Percentiles rank a stretch among this genome's conserved stretches.
Conservation (phyloP, 2,797 vertebrate species). For the Galagoides demidoff region DNA sequence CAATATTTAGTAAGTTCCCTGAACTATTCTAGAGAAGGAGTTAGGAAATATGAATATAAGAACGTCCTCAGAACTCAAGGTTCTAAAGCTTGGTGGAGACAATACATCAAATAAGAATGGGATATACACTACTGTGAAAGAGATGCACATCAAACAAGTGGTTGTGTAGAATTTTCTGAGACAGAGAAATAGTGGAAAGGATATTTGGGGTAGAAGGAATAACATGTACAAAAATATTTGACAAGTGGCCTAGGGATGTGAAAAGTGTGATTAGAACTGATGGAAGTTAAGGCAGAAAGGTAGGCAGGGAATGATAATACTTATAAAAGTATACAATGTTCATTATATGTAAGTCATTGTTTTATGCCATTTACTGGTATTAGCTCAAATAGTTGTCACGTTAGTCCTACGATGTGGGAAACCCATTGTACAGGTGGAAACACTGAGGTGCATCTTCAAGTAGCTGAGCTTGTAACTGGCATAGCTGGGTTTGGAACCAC, state of each 20-base stretch:
- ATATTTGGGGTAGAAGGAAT: not conserved
- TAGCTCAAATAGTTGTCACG: not conserved
- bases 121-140: not conserved
- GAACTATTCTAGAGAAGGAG: not conserved
- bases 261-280: not conserved
- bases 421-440: not conserved
- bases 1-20: not conserved
- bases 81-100: not conserved
- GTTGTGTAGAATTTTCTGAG: not conserved
- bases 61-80: not conserved
- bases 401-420: not conserved
- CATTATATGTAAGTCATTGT: not conserved
- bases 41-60: slow-evolving; percentile 5
- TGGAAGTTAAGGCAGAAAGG: not conserved
- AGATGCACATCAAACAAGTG: not conserved
- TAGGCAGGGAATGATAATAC: not conserved
- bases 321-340: not conserved
- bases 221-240: not conserved
- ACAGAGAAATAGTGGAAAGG: slow-evolving; percentile 2
- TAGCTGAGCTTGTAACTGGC: not conserved
- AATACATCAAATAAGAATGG: not conserved
- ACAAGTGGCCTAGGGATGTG: not conserved
- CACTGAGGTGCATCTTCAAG: not conserved
- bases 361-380: not conserved
- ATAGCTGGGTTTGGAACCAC: not conserved